phyloP scores from a whole-genome alignment of 2,113 vertebrate species.

The Scopus umbretta region DNA sequence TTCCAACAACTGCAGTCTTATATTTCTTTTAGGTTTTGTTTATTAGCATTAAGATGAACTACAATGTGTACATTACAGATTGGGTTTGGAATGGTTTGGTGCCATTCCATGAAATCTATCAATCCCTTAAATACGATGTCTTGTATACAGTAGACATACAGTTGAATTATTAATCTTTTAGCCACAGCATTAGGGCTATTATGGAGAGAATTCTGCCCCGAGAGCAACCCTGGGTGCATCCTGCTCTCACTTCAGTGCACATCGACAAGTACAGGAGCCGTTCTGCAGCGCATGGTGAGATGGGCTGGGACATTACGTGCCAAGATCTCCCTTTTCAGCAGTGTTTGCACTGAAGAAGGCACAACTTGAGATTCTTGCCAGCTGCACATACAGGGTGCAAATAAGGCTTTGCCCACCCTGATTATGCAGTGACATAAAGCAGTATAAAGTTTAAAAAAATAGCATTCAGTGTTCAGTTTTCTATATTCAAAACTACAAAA shows the following conservation, averaged over 20 bases:
- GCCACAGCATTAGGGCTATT: neutral
- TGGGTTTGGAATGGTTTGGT: neutral
- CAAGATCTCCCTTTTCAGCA: neutral
- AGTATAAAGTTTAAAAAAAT: neutral
- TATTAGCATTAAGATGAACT: constrained; percentile 1
- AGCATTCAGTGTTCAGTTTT: neutral
- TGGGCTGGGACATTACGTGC: rapidly evolving
- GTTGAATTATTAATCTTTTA: neutral
- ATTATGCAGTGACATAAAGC: neutral
- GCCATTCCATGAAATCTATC: neutral
- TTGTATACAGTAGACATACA: neutral
- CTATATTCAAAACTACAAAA: neutral
- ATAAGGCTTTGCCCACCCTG: neutral
- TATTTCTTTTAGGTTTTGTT: constrained; percentile 1
- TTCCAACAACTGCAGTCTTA: neutral
- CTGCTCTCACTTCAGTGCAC: neutral
- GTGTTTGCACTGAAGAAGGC: neutral
- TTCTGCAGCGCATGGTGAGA: rapidly evolving
- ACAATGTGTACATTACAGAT: neutral
- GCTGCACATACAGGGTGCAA: neutral
- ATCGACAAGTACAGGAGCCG: neutral
- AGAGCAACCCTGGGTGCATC: neutral
- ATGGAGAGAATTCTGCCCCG: neutral
- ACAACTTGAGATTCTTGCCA: neutral
- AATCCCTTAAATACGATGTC: neutral